Evolutionary conservation across 2,888 invertebrate genomes (phyloP), one percentile per base, ranked within the genome.

Genomic region (Oligia fasciuncula): DNA sequence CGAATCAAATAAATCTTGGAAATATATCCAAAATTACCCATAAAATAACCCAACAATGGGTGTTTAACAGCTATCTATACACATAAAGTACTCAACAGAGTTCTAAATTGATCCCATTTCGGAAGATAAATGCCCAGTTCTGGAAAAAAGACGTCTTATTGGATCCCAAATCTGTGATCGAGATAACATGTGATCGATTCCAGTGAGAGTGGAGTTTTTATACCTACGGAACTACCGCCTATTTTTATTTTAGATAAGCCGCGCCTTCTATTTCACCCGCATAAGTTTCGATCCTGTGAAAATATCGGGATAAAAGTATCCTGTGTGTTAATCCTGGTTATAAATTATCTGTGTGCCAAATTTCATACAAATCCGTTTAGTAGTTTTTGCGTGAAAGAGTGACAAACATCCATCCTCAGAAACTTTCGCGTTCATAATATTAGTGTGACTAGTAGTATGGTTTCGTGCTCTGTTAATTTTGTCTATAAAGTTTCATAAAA

Each of bases 131-230:
- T 91, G 93, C 82, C 83, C 84, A 89, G 84, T 88, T 85, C 85
- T 88, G 86, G 90, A 90, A 91, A 92, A 92, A 91, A 90, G 87
- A 86, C 83, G 88, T 90, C 90, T 92, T 92, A 94, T 93, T 93
- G 91, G 92, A 92, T 91, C 87, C 87, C 88, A 89, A 91, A 93
- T 92, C 91, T 91, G 89, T 81, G 90, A 91, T 92, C 88, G 83
- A 85, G 92, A 93, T 93, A 93, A 89, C 85, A 81, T 76, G 85
- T 90, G 91, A 92, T 92, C 89, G 92, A 91, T 92, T 88, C 84
- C 77, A 84, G 76, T 88, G 84, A 82, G 85, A 83, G 62, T 78
- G 23, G 73, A 72, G 66, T 62, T 54, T 67, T 80, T 79, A 51
- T 80, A 57, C 46, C 13, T 29, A 29, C 29, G 29, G 29, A 29